A percentile compares a stretch with the other conserved stretches of the same genome.
phyloP scores from a whole-genome alignment of 2,113 vertebrate genomes.

The Mus pahari region DNA sequence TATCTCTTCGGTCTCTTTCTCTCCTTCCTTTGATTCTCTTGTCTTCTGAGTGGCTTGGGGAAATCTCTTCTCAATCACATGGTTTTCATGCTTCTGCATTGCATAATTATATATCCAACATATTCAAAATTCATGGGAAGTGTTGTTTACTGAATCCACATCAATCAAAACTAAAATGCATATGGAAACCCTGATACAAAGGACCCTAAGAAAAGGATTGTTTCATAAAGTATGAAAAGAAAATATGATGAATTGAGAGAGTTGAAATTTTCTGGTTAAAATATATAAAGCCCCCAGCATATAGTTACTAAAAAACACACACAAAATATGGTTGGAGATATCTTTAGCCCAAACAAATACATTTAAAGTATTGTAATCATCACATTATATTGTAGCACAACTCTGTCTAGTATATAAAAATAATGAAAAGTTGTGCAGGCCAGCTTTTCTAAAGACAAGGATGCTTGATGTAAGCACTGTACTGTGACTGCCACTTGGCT shows the following conservation, averaged over 20 bases:
- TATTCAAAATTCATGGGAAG: not conserved
- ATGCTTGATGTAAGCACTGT: not conserved
- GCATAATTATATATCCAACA: not conserved
- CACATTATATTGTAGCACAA: no score
- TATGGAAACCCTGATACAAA: not conserved
- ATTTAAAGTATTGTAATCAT: no score
- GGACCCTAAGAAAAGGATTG: not conserved
- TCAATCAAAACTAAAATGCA: not conserved
- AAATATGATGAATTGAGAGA: not conserved
- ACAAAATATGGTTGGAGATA: not conserved
- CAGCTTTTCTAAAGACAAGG: not conserved
- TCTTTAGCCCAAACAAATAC: no score
- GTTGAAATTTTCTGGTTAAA: constrained; percentile 15
- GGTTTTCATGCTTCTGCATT: not conserved
- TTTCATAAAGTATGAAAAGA: not conserved
- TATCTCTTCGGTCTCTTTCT: not conserved
- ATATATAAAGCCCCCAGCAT: constrained; percentile 7
- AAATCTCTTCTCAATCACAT: not conserved
- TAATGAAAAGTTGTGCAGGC: no score
- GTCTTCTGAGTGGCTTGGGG: not conserved
- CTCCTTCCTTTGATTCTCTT: not conserved
- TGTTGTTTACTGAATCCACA: not conserved
- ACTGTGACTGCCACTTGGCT: constrained; percentile 62
- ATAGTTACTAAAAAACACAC: not conserved
- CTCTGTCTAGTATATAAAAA: no score